Percentiles rank a stretch among this genome's conserved stretches.
Conservation (phyloP, 23 tunicate species). For the Trididemnum nubilum region DNA sequence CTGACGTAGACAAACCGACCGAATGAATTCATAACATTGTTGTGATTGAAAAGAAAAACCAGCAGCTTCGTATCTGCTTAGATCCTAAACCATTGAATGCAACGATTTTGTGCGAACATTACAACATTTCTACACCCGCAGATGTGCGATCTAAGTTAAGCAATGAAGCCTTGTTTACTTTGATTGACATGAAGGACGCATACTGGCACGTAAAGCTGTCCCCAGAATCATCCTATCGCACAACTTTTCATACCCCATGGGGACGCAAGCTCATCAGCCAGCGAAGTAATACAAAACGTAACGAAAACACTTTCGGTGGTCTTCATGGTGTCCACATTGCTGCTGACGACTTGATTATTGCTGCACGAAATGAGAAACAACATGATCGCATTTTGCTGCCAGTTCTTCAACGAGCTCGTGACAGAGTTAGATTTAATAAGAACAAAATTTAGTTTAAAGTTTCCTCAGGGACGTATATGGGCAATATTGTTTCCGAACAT, state of each 20-base stretch:
- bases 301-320: slow-evolving; percentile 34
- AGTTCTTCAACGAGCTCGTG: not conserved
- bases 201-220: slow-evolving; percentile 34
- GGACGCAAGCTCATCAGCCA: slow-evolving; percentile 45
- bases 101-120: slow-evolving; percentile 17
- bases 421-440: not conserved
- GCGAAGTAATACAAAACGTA: slow-evolving; percentile 28
- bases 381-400: slow-evolving; percentile 10
- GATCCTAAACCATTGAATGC: slow-evolving; percentile 41
- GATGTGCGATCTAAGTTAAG: slow-evolving; percentile 29
- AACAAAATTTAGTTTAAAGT: slow-evolving; percentile 16
- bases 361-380: slow-evolving; percentile 26
- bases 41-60: slow-evolving; percentile 14
- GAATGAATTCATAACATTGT: slow-evolving; percentile 14
- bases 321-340: slow-evolving; percentile 16
- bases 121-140: slow-evolving; percentile 22
- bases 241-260: slow-evolving; percentile 42
- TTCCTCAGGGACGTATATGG: not conserved
- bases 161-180: slow-evolving; percentile 18
- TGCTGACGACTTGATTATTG: slow-evolving; percentile 36
- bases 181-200: slow-evolving; percentile 39
- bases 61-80: slow-evolving; percentile 13
- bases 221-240: slow-evolving; percentile 13
- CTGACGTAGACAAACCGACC: slow-evolving; percentile 10
- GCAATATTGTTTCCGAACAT: slow-evolving; percentile 1